Evolutionary conservation across 2,113 vertebrate genomes (phyloP).

Genomic region (Oryzias woworae): DNA sequence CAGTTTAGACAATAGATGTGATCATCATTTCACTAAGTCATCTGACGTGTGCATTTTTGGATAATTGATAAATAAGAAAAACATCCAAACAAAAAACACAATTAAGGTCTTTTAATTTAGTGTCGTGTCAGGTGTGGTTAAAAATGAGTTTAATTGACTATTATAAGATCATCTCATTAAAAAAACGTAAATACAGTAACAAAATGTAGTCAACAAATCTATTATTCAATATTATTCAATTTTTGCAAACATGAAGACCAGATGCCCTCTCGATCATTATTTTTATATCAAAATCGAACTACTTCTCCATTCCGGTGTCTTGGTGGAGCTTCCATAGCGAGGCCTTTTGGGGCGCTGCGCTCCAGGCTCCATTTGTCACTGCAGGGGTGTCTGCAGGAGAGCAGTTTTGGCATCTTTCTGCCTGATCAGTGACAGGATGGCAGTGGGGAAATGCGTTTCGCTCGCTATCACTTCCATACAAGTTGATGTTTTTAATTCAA

Average conservation of each 20-base stretch:
- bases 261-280: constrained; percentile 12
- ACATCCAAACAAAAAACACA: too few species aligned
- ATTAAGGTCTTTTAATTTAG: too few species aligned
- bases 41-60: too few species aligned
- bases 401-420: constrained; percentile 40
- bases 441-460: constrained; percentile 51
- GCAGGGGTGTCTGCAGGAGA: constrained; percentile 16
- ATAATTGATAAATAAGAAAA: too few species aligned
- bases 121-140: too few species aligned
- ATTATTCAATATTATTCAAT: neutral
- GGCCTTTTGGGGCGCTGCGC: constrained; percentile 11
- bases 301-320: constrained; percentile 15
- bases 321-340: neutral
- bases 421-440: constrained; percentile 46
- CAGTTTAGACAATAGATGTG: too few species aligned
- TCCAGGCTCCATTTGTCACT: constrained; percentile 5
- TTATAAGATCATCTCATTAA: too few species aligned
- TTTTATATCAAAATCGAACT: constrained; percentile 22
- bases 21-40: too few species aligned
- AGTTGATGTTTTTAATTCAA: constrained; percentile 46
- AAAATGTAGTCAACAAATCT: too few species aligned
- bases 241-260: constrained; percentile 4
- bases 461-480: constrained; percentile 38
- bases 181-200: too few species aligned
- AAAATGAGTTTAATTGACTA: too few species aligned